Evolutionary conservation across 2,113 vertebrate species (phyloP).

Genomic region (Natator depressus): DNA sequence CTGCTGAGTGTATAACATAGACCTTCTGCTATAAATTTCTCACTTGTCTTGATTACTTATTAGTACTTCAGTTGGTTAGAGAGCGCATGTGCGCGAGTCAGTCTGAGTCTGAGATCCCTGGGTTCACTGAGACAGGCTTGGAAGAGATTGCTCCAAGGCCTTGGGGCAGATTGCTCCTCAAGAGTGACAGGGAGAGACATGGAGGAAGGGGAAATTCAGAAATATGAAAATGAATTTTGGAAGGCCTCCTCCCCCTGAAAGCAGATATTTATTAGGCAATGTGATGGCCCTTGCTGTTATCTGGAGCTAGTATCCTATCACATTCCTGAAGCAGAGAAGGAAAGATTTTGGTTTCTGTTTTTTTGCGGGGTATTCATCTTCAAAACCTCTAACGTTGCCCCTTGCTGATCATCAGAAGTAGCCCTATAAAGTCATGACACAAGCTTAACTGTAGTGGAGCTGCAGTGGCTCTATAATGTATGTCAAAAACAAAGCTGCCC

Average conservation of each 20-base stretch:
- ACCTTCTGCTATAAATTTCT: neutral
- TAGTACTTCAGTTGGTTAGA: constrained; percentile 8
- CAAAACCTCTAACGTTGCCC: neutral
- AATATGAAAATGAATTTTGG: neutral
- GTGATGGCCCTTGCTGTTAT: fast-evolving
- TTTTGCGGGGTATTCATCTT: neutral
- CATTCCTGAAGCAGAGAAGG: neutral
- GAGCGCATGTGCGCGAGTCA: neutral
- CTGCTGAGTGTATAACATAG: neutral
- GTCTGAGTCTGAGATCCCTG: neutral
- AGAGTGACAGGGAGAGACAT: fast-evolving
- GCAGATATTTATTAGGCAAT: neutral
- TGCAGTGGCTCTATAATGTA: neutral
- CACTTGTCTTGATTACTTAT: neutral
- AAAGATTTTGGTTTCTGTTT: neutral
- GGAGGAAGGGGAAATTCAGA: neutral
- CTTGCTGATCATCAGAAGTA: neutral
- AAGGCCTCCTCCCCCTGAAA: neutral
- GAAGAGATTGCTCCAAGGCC: neutral
- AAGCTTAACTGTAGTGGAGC: neutral
- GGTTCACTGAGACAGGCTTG: neutral
- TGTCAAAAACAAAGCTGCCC: neutral
- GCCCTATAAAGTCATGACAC: neutral
- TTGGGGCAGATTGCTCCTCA: neutral
- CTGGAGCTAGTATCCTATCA: neutral